A percentile compares a stretch with the other conserved stretches of the same genome.
These are phyloP conservation scores for Epistrophe grossulariae DNA, from an alignment of 2,888 invertebrate species.

Conservation along the genomic window DNA sequence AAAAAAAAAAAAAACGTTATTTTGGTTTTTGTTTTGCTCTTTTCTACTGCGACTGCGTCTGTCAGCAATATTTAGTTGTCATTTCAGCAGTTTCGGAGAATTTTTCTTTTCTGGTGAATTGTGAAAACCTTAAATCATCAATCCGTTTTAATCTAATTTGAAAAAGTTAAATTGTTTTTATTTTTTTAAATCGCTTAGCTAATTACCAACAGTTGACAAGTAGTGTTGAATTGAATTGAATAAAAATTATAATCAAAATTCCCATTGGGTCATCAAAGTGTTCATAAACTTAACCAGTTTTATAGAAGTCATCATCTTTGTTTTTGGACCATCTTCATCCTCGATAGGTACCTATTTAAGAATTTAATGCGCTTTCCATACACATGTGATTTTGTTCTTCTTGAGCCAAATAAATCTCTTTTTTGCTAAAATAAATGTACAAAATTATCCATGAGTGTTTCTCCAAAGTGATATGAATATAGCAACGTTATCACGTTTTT, in stretches of 20 bases:
- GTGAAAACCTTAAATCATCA: conserved; percentile 23
- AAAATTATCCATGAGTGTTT: not conserved
- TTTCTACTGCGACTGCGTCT: conserved; percentile 67
- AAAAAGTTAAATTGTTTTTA: not conserved
- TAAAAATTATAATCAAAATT: not conserved
- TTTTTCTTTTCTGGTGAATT: conserved; percentile 41
- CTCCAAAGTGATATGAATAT: conserved; percentile 1
- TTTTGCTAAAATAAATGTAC: too few species aligned
- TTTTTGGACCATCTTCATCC: not conserved
- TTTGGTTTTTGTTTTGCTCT: conserved; percentile 32
- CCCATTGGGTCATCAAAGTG: not conserved
- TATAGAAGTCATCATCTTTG: not conserved
- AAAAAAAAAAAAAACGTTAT: conserved; percentile 22
- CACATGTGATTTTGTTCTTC: not conserved
- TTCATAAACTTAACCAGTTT: not conserved
- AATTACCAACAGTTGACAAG: not conserved
- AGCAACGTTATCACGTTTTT: not conserved
- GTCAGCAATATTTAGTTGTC: conserved; percentile 50
- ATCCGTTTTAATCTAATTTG: conserved; percentile 14
- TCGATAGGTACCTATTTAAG: conserved; percentile 33
- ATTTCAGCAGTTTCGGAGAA: conserved; percentile 45
- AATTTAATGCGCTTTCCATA: not conserved
- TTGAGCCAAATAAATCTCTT: too few species aligned
- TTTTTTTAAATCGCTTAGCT: not conserved
- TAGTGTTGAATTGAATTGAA: not conserved